Percentiles rank a stretch among this genome's conserved stretches.
Evolutionary conservation across 2,113 vertebrate species (phyloP).

Genomic region (Cathartes aura): DNA sequence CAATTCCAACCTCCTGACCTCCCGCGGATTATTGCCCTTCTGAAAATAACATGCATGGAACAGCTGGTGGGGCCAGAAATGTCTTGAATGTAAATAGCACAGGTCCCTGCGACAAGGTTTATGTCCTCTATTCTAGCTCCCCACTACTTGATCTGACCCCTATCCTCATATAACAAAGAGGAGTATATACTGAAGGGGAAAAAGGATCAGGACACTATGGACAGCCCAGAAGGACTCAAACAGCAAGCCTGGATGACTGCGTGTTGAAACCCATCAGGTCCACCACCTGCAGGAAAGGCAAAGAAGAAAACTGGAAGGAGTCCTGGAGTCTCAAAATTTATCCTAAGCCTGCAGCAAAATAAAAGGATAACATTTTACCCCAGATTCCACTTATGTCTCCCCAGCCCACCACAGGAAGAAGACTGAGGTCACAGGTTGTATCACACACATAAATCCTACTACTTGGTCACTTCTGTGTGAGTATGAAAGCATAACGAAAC

Average conservation of each 20-base stretch:
- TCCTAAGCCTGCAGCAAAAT: neutral
- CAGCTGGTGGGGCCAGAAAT: conserved; percentile 71
- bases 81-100: conserved; percentile 65
- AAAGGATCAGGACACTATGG: neutral
- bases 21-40: conserved; percentile 63
- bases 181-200: neutral
- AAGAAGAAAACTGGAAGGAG: neutral
- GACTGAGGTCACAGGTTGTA: neutral
- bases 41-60: conserved; percentile 75
- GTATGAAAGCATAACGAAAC: neutral
- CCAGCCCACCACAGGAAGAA: neutral
- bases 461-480: neutral
- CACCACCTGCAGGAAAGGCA: neutral
- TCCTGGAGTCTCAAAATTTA: neutral
- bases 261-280: neutral
- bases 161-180: neutral
- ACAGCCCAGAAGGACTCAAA: neutral
- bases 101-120: neutral
- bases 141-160: neutral
- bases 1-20: conserved; percentile 63
- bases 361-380: neutral
- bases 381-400: neutral
- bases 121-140: neutral
- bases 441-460: neutral
- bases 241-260: neutral